Base-by-base conservation (phyloP, 2,888 invertebrate genomes). In the Notodonta dromedarius region DNA sequence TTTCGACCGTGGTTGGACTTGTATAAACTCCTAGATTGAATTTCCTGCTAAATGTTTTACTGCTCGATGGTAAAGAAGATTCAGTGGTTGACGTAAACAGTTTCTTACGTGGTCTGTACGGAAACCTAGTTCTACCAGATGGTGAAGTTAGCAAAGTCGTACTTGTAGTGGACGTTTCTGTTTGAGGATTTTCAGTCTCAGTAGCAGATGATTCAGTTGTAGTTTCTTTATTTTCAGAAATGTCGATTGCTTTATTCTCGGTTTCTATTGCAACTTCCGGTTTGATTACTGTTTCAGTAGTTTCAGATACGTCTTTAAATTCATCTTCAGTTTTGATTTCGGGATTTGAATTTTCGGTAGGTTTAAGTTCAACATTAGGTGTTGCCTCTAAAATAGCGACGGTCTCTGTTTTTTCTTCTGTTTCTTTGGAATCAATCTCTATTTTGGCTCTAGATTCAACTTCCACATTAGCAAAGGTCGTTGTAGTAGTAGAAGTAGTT, bases 1-100 rank as follows among this genome's bases (percentile, higher is more conserved):
- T 85, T 8, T 90, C 89, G 42, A 84, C 78, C 7, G 91, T 82
- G 4, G 91, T 77, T 48, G 94, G 94, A 59, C 93, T 94, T 14
- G 94, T 94, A 57, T 92, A 94, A 6, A 80, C 90, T 32, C 94
- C 93, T 55, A 88, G 89, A 67, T 91, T 94, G 70, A 85, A 94
- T 80, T 93, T 94, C 16, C 94, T 88, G 64, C 94, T 94, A 60
- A 90, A 94, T n/a, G 83, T 83, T 80, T 87, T 86, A 63, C 86
- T 91, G 50, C 90, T 91, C 12, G 88, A 86, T 50, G 89, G 81
- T 12, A 84, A 62, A 32, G 89, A 74, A 13, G 86, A 69, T 73
- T 91, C 90, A n/a, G 94, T 94, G 16, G 92, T 88, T 24, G 93
- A 87, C 11, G 91, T 88, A 44, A 90, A 89, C 53, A 88, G 63